Percentiles rank a stretch among this genome's conserved stretches.
phyloP scores from a whole-genome alignment of 92 coral and sea anemone genomes.

The Isaurus tuberculatus region DNA sequence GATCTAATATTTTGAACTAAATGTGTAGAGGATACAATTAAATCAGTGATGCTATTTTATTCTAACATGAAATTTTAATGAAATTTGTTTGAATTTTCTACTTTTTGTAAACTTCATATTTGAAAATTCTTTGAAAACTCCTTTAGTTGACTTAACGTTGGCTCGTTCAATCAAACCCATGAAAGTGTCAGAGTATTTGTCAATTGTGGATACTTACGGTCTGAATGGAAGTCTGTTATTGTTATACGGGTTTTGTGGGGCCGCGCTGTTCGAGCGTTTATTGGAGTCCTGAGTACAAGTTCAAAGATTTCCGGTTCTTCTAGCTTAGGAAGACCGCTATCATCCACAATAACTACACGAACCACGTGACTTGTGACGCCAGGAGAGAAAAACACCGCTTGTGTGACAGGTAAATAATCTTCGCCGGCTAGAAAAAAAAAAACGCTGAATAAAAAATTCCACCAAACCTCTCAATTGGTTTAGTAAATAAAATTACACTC shows the following conservation, averaged over 20 bases:
- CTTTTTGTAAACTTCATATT: too few species aligned
- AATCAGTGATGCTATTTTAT: too few species aligned
- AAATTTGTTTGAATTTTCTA: too few species aligned
- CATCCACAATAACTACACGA: slow-evolving; percentile 86
- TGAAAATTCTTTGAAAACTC: too few species aligned
- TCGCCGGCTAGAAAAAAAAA: slow-evolving; percentile 68
- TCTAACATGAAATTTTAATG: too few species aligned
- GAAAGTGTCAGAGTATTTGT: not conserved
- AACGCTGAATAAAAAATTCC: not conserved
- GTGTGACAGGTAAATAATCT: slow-evolving; percentile 89
- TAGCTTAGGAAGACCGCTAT: slow-evolving; percentile 85
- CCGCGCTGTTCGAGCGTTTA: slow-evolving; percentile 74
- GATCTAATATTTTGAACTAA: too few species aligned
- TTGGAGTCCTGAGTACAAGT: slow-evolving; percentile 86
- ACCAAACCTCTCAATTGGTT: not conserved
- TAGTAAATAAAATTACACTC: too few species aligned
- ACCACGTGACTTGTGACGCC: slow-evolving; percentile 67
- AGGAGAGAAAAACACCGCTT: slow-evolving; percentile 84
- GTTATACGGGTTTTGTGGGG: slow-evolving; percentile 64
- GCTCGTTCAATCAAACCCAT: too few species aligned
- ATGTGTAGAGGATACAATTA: too few species aligned
- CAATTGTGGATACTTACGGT: slow-evolving; percentile 69
- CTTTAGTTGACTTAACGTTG: too few species aligned
- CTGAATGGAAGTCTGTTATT: slow-evolving; percentile 83
- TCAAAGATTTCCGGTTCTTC: slow-evolving; percentile 89